These are phyloP conservation scores for Aquatica leii DNA, from an alignment of 2,888 invertebrate genomes.

Conservation along the genomic window DNA sequence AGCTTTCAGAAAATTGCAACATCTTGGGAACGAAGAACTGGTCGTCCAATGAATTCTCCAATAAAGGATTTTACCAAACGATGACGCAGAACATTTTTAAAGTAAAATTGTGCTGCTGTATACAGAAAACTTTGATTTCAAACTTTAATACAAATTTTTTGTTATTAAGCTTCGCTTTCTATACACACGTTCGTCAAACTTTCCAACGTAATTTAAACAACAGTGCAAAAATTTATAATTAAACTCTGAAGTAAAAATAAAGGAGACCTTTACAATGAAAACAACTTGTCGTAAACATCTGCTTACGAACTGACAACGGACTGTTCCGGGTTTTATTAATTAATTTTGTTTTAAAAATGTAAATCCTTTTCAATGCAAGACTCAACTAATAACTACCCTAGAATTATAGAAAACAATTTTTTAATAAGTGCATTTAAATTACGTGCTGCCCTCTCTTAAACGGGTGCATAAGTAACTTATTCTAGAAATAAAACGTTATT, in stretches of 20 bases:
- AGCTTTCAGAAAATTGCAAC: conserved; percentile 63
- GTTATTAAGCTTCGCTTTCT: no score
- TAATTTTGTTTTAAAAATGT: neutral
- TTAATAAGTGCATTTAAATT: no score
- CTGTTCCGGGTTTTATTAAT: neutral
- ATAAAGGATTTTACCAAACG: conserved; percentile 44
- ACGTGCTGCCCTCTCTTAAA: no score
- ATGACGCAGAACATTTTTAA: conserved; percentile 29
- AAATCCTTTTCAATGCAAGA: no score
- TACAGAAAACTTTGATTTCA: conserved; percentile 3
- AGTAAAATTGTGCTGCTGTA: conserved; percentile 23
- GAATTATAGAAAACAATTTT: no score
- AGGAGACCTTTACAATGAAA: neutral
- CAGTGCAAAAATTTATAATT: no score
- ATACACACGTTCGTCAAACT: no score
- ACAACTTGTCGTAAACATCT: conserved; percentile 10
- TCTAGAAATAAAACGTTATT: no score
- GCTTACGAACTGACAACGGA: conserved; percentile 8
- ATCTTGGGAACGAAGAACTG: conserved; percentile 55
- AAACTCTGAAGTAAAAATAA: no score
- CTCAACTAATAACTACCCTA: no score
- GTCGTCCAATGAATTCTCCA: conserved; percentile 46
- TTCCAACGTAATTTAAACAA: no score
- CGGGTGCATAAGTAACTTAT: no score
- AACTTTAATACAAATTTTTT: neutral